Conservation (phyloP, 1,140 invertebrate species). For the Idris sp. region DNA sequence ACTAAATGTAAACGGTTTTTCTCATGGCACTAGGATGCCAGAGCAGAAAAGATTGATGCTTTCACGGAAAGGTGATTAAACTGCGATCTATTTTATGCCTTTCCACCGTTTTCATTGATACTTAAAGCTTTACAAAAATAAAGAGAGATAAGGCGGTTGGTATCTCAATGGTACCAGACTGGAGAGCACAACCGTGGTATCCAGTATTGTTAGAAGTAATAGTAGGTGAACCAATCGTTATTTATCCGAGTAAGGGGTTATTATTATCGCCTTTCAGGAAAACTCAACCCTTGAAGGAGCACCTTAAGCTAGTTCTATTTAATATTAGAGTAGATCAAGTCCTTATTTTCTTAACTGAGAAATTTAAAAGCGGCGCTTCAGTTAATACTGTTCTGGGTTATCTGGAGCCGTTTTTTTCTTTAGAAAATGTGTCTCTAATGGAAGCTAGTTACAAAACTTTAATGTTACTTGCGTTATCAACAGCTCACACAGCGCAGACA, state of each 20-base stretch:
- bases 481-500: not conserved
- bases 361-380: too few species aligned
- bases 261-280: slow-evolving; percentile 31
- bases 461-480: not conserved
- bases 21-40: slow-evolving; percentile 8
- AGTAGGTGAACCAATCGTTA: slow-evolving; percentile 13
- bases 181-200: slow-evolving; percentile 33
- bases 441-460: not conserved
- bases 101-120: slow-evolving; percentile 39
- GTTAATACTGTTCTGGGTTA: too few species aligned
- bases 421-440: too few species aligned
- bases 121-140: slow-evolving; percentile 40
- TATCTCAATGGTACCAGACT: slow-evolving; percentile 29
- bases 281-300: not conserved
- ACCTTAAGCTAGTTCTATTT: too few species aligned
- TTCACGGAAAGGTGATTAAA: slow-evolving; percentile 34
- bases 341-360: too few species aligned
- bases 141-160: slow-evolving; percentile 27
- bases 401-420: too few species aligned
- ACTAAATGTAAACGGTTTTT: slow-evolving; percentile 20
- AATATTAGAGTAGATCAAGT: too few species aligned
- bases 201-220: slow-evolving; percentile 21
- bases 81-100: slow-evolving; percentile 43
- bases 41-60: slow-evolving; percentile 12
- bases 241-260: slow-evolving; percentile 22